Conservation (phyloP, 2,797 vertebrate genomes). For the Crenichthys baileyi region DNA sequence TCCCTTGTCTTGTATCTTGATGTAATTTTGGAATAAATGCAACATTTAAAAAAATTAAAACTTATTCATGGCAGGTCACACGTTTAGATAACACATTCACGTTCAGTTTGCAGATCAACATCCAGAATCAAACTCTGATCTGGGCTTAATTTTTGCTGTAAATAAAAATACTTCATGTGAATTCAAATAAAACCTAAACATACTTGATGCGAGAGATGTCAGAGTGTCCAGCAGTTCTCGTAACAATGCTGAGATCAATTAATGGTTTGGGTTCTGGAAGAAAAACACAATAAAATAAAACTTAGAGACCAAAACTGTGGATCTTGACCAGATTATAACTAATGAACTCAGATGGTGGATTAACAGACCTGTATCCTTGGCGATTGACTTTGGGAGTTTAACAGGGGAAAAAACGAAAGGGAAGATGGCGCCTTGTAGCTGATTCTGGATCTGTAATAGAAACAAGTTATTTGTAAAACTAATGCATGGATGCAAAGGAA, state of each 20-base stretch:
- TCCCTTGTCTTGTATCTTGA: neutral
- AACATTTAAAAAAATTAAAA: no score
- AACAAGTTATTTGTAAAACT: neutral
- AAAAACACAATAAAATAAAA: constrained; percentile 3
- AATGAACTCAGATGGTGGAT: neutral
- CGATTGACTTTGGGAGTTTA: constrained; percentile 94
- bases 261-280: constrained; percentile 92
- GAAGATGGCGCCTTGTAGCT: constrained; percentile 95
- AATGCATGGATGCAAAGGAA: neutral
- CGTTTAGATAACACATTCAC: no score
- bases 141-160: neutral
- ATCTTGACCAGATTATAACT: neutral
- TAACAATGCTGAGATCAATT: constrained; percentile 95
- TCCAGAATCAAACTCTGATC: no score
- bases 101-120: no score
- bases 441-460: constrained; percentile 92
- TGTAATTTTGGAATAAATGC: no score
- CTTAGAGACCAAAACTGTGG: neutral
- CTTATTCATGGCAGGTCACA: no score
- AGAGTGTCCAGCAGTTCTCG: constrained; percentile 93
- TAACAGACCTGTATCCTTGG: constrained; percentile 90
- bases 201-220: constrained; percentile 97
- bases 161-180: neutral
- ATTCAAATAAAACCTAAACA: constrained; percentile 16
- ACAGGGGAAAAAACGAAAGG: constrained; percentile 97